Evolutionary conservation across 2,113 vertebrate species (phyloP), one percentile per base, ranked within the genome.

Genomic region (Burhinus oedicnemus): DNA sequence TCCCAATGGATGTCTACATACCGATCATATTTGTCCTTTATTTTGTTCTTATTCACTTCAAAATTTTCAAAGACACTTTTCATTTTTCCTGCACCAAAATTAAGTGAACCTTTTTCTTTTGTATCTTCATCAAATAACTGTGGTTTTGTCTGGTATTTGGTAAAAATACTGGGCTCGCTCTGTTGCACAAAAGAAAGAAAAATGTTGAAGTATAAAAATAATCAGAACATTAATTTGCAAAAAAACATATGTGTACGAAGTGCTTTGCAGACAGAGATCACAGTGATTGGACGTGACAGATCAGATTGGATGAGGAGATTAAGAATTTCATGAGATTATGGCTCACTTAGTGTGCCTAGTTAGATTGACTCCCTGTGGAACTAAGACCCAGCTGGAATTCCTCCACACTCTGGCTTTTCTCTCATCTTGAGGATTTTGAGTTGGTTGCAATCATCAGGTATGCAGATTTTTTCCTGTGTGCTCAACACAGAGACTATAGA

Each of bases 101-200:
- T 84, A 91, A 97, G 83, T 6, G 84, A 89, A 26, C 34, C 57
- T 96, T 97, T 98, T 93, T 98, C 98, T 72, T 98, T 99, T 44
- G 91, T 58, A 49, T 99, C 98, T 61, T 97, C 97, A 92, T 98
- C 98, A 97, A 99, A 99, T 58, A 99, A 96, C 71, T 98, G 98
- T 49, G 99, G 99, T 95, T 99, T 99, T 84, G 98, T 96, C 80
- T 98, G 98, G 97, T 99, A 99, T 97, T 98, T 99, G 94, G 95
- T 97, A 51, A 98, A 98, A 97, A 99, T 96, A 93, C 97, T 99
- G 94, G 98, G 97, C 85, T 99, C 99, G 55, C 96, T 99, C 97
- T 98, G 98, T 98, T 98, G 92, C 90, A 93, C 74, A 80, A 90
- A 94, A 89, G 74, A 76, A 91, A 95, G 81, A 40, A 81, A 65